A percentile compares a stretch with the other conserved stretches of the same genome.
Conservation (phyloP, 1,140 invertebrate species). For the Schlechtendalia chinensis region DNA sequence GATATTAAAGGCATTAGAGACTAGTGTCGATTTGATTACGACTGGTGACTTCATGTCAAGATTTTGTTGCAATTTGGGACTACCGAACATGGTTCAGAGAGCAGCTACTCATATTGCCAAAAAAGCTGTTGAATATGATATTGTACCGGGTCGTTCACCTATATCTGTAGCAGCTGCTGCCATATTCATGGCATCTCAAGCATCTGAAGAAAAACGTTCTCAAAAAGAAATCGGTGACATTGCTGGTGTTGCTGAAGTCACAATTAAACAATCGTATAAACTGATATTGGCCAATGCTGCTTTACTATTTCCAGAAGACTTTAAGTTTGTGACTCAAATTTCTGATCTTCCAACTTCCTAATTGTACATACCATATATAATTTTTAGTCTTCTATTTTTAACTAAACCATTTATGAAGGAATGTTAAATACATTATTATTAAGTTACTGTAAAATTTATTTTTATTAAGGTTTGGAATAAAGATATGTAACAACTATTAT, state of each 20-base stretch:
- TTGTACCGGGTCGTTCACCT: constrained; percentile 97
- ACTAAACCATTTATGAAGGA: neutral
- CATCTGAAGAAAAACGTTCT: constrained; percentile 90
- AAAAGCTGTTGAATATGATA: constrained; percentile 94
- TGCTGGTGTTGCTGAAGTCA: constrained; percentile 97
- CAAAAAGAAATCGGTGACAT: constrained; percentile 99
- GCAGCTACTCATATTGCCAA: constrained; percentile 95
- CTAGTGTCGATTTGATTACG: constrained; percentile 95
- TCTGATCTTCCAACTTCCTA: constrained; percentile 74
- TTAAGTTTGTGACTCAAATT: constrained; percentile 92
- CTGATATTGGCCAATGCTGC: constrained; percentile 92
- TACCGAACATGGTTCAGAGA: constrained; percentile 89
- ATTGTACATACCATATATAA: neutral
- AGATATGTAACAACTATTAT: neutral
- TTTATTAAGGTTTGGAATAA: constrained; percentile 7
- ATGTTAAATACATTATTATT: neutral
- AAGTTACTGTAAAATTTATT: constrained; percentile 9
- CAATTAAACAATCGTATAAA: constrained; percentile 96
- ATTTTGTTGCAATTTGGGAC: constrained; percentile 80
- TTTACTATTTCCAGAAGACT: constrained; percentile 93
- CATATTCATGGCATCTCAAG: constrained; percentile 99
- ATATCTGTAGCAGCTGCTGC: constrained; percentile 98
- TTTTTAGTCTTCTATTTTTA: neutral
- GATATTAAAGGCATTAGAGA: constrained; percentile 88
- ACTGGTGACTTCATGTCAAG: constrained; percentile 98